These are phyloP conservation scores for Pocillopora grandis DNA, from an alignment of 92 coral and sea anemone species.

Conservation along the genomic window DNA sequence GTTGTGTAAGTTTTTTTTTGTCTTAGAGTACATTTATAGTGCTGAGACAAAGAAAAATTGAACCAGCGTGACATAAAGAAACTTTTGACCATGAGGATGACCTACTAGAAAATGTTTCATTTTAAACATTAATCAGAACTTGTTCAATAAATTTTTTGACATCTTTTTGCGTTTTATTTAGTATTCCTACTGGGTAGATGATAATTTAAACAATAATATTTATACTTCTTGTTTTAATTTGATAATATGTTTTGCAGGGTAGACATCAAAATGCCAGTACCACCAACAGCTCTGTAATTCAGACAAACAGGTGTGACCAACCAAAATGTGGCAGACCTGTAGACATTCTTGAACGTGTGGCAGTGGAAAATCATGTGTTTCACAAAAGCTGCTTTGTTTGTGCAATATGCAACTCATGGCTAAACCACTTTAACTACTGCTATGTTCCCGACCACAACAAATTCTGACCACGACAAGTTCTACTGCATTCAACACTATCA, in stretches of 20 bases:
- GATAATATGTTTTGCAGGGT: not conserved
- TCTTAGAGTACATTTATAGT: not conserved
- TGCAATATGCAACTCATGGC: conserved; percentile 84
- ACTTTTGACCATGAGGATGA: not conserved
- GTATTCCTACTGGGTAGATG: too few relatives aligned
- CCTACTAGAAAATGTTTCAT: too few relatives aligned
- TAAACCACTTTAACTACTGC: conserved; percentile 94
- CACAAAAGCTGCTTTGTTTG: conserved; percentile 93
- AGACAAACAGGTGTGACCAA: conserved; percentile 73
- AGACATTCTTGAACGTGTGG: conserved; percentile 75
- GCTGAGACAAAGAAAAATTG: too few relatives aligned
- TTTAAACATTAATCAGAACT: too few relatives aligned
- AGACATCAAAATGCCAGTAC: not conserved
- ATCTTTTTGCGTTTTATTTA: too few relatives aligned
- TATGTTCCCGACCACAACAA: conserved; percentile 87
- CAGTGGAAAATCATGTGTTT: conserved; percentile 87
- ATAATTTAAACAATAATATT: too few relatives aligned
- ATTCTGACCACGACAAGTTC: conserved; percentile 49
- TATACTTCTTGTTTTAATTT: not conserved
- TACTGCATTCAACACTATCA: conserved; percentile 93
- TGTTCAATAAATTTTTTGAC: too few relatives aligned
- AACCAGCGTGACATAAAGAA: too few relatives aligned
- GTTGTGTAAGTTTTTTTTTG: not conserved
- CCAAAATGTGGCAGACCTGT: conserved; percentile 63
- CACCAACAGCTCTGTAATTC: conserved; percentile 18